Evolutionary conservation across 2,888 invertebrate genomes (phyloP).

Genomic region (Theodoxus fluviatilis): DNA sequence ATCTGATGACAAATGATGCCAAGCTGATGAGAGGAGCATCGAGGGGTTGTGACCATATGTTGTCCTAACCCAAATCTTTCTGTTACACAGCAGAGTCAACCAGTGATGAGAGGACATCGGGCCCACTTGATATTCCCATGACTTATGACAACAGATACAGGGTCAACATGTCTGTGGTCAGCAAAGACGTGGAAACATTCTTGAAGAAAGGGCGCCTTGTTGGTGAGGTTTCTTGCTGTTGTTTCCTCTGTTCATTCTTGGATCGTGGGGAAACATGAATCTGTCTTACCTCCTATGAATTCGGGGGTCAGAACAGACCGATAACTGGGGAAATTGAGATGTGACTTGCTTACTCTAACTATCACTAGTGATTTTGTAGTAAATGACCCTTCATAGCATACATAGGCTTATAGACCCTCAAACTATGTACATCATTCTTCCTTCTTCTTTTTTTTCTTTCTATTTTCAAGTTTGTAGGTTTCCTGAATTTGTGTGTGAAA

Average conservation of each 20-base stretch:
- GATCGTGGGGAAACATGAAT: background rate
- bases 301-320: background rate
- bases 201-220: slow-evolving; percentile 47
- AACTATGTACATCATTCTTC: too few relatives aligned
- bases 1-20: too few relatives aligned
- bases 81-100: background rate
- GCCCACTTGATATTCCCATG: slow-evolving; percentile 65
- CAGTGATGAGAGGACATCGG: slow-evolving; percentile 12
- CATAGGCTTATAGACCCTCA: too few relatives aligned
- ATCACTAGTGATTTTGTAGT: background rate
- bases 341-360: background rate
- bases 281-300: background rate
- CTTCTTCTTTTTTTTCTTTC: too few relatives aligned
- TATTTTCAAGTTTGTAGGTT: too few relatives aligned
- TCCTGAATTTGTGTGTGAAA: too few relatives aligned
- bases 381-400: background rate
- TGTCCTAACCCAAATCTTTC: too few relatives aligned
- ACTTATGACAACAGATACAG: slow-evolving; percentile 71
- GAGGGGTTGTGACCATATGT: too few relatives aligned
- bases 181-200: slow-evolving; percentile 62
- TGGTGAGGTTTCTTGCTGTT: slow-evolving; percentile 36
- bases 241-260: background rate
- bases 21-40: too few relatives aligned
- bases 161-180: slow-evolving; percentile 72
- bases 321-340: background rate